Percentiles rank a stretch among this genome's conserved stretches.
These are phyloP conservation scores for Mormyrus lacerda DNA, from an alignment of 2,113 vertebrate species.

Conservation along the genomic window DNA sequence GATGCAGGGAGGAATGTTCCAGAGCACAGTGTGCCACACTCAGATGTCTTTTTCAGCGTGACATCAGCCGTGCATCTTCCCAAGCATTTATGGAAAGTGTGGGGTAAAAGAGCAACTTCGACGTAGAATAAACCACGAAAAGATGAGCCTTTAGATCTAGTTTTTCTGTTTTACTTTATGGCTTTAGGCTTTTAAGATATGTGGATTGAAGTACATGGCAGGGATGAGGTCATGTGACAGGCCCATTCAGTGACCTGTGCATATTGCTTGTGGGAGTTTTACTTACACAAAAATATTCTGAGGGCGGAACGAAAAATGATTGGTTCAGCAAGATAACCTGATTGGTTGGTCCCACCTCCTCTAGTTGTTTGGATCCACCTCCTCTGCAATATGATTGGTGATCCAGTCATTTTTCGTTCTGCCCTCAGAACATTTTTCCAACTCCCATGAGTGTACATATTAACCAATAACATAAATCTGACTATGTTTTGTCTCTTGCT, in stretches of 20 bases:
- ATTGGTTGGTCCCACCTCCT: background rate
- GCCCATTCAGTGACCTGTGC: background rate
- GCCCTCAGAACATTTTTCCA: background rate
- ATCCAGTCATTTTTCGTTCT: background rate
- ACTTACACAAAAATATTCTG: background rate
- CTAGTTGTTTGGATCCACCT: background rate
- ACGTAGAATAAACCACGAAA: background rate
- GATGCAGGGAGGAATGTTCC: background rate
- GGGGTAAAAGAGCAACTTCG: background rate
- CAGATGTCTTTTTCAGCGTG: background rate
- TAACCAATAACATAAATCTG: background rate
- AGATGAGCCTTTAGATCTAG: background rate
- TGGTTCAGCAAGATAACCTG: background rate
- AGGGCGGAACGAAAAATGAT: background rate
- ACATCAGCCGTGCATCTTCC: background rate
- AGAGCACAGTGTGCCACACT: background rate
- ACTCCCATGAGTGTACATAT: background rate
- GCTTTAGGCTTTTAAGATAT: background rate
- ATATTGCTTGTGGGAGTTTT: background rate
- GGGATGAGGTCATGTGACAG: background rate
- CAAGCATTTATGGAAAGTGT: background rate
- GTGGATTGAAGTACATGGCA: background rate
- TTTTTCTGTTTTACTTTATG: background rate
- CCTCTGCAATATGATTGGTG: background rate
- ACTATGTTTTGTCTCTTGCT: background rate